Base-by-base conservation (phyloP, 1,140 invertebrate genomes). In the Drosophila pruinosa region DNA sequence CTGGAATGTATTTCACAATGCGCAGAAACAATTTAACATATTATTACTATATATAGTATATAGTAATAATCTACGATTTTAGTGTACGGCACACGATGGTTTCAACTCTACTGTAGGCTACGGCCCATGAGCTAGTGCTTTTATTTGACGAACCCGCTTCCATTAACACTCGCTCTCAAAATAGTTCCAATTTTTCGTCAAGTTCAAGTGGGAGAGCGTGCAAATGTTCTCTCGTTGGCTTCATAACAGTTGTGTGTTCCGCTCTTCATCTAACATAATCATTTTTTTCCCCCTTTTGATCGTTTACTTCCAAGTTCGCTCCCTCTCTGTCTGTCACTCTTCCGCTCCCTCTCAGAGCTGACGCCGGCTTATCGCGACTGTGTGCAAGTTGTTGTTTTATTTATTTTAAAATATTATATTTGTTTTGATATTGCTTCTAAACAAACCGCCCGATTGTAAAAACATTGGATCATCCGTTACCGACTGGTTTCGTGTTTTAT, bases 401-500 rank as follows among this genome's bases (percentile, higher is more conserved):
- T 12, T 6, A 36, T 1, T 34, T 14, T 45, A 38, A 15, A 14
- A 19, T 26, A 12, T 31, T 56, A n/a, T n/a, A n/a, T 54, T 41
- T 75, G 72, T 65, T 75, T 59, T 72, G 59, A 12, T 59, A 65
- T 59, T 24, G 14, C 12, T 70, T 72, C 53, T 54, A 71, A 58
- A 72, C 68, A 72, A 70, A 47, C 19, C 19, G 2, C 7, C 5
- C 24, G 24, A 24, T 6, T 19, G 36, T 31, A 5, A 6, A 24
- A 22, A 45, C 22, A 7, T 24, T 24, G 4, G 12, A 26, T 47
- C n/a, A 22, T 26, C n/a, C 5, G 26, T 14, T 1, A 6, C 1
- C 43, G 17, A 34, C 26, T 4, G 6, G 3, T 14, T 58, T 58
- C 17, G 26, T 19, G 7, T 43, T 19, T 26, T 26, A 26, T 39